These are phyloP conservation scores for Pollenia angustigena DNA, from an alignment of 2,888 invertebrate genomes.

Conservation along the genomic window DNA sequence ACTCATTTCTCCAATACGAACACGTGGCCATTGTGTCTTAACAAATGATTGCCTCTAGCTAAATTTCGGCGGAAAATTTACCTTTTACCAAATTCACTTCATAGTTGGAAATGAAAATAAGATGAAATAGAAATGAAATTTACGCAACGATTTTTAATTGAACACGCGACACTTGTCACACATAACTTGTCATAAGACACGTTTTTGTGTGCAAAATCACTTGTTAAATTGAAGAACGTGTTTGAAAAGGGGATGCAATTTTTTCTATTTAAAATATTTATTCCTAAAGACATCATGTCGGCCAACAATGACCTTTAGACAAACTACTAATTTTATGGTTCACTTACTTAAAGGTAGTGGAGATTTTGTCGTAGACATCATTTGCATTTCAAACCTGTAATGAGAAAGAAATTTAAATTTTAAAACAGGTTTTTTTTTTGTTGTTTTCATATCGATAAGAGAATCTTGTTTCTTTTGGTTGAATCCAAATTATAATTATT, in stretches of 20 bases:
- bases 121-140: constrained; percentile 31
- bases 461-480: background rate
- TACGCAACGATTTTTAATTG: constrained; percentile 63
- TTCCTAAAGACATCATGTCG: background rate
- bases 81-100: constrained; percentile 4
- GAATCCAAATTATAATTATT: constrained; percentile 44
- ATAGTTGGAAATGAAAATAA: background rate
- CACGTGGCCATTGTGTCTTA: constrained; percentile 55
- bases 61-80: constrained; percentile 29
- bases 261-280: background rate
- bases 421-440: background rate
- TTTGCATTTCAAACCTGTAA: background rate
- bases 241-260: constrained; percentile 28
- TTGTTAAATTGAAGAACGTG: constrained; percentile 70
- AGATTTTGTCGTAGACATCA: background rate
- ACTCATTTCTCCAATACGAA: constrained; percentile 47
- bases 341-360: constrained; percentile 32
- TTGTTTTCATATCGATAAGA: constrained; percentile 4
- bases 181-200: constrained; percentile 67
- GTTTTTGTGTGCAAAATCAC: constrained; percentile 68
- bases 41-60: constrained; percentile 22
- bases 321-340: constrained; percentile 72
- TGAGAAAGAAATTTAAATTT: constrained; percentile 27
- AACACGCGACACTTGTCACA: constrained; percentile 72
- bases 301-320: constrained; percentile 56